Evolutionary conservation across 1,140 invertebrate genomes (phyloP), one percentile per base, ranked within the genome.

Genomic region (Whitmania pigra): DNA sequence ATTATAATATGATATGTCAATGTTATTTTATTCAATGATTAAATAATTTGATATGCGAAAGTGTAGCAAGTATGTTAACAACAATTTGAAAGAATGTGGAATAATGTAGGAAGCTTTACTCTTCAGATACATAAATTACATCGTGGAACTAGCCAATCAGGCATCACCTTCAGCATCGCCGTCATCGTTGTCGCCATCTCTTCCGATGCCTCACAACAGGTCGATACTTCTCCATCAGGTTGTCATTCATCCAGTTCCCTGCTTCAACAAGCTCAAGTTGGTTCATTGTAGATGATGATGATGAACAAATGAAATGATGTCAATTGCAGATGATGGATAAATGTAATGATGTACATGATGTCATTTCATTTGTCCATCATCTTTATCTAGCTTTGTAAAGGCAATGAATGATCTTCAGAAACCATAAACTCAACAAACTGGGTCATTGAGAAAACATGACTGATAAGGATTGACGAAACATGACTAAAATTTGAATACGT

Each of bases 241-340:
- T 25, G 86, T 87, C 4, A 86, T 95, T 76, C 86, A 90, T 76
- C 93, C 93, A 7, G 88, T 95, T 54, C 93, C 93, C 22, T 81
- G 93, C 2, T 96, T 95, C 82, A 97, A 92, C 5, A 91, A 92
- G 86, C 87, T 90, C 36, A 89, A 86, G 88, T 89, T 77, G 81
- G 80, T 76, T 29, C 11, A 53, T n/a, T n/a, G n/a, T n/a, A n/a
- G n/a, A n/a, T n/a, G n/a, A n/a, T n/a, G n/a, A n/a, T n/a, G n/a
- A n/a, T n/a, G n/a, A n/a, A n/a, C n/a, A n/a, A n/a, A n/a, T n/a
- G n/a, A n/a, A n/a, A n/a, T n/a, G n/a, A n/a, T n/a, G n/a, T n/a
- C n/a, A n/a, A n/a, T n/a, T n/a, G n/a, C n/a, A n/a, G n/a, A n/a
- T n/a, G n/a, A n/a, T n/a, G n/a, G n/a, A n/a, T n/a, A n/a, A n/a